Evolutionary conservation across 2,113 vertebrate genomes (phyloP).

Genomic region (Maccullochella peelii): DNA sequence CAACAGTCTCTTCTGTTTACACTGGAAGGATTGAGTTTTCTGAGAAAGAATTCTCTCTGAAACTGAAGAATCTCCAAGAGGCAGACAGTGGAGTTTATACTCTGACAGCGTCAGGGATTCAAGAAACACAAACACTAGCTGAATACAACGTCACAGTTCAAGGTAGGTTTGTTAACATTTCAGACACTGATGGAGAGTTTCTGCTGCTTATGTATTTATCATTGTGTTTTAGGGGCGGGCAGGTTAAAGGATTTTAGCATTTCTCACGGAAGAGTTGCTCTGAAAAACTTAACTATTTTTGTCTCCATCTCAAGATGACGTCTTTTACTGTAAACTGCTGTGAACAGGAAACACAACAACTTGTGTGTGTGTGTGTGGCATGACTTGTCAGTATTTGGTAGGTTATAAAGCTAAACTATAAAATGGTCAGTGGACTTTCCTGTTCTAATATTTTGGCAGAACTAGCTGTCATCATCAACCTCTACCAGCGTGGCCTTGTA

Average conservation of each 20-base stretch:
- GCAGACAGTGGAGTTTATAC: constrained; percentile 41
- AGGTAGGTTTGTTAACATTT: constrained; percentile 38
- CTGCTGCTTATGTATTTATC: too few relatives aligned
- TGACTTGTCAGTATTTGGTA: not conserved
- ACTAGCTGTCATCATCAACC: too few relatives aligned
- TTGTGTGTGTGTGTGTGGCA: too few relatives aligned
- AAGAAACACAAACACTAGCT: accelerated
- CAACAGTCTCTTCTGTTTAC: accelerated
- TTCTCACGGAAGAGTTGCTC: not conserved
- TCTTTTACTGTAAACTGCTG: too few relatives aligned
- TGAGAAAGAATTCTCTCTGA: not conserved
- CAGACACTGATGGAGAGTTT: not conserved
- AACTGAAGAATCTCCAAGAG: constrained; percentile 15
- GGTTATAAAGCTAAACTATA: too few relatives aligned
- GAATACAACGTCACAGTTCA: constrained; percentile 27
- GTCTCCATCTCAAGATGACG: too few relatives aligned
- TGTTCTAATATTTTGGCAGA: too few relatives aligned
- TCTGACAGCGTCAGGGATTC: accelerated
- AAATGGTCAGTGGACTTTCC: too few relatives aligned
- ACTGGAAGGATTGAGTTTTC: not conserved
- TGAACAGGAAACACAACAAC: too few relatives aligned
- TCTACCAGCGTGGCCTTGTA: too few relatives aligned
- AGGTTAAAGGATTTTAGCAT: not conserved
- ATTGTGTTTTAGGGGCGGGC: too few relatives aligned
- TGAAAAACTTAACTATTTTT: too few relatives aligned